A percentile compares a stretch with the other conserved stretches of the same genome.
phyloP scores from a whole-genome alignment of 2,113 vertebrate species.

The Mixornis gularis region DNA sequence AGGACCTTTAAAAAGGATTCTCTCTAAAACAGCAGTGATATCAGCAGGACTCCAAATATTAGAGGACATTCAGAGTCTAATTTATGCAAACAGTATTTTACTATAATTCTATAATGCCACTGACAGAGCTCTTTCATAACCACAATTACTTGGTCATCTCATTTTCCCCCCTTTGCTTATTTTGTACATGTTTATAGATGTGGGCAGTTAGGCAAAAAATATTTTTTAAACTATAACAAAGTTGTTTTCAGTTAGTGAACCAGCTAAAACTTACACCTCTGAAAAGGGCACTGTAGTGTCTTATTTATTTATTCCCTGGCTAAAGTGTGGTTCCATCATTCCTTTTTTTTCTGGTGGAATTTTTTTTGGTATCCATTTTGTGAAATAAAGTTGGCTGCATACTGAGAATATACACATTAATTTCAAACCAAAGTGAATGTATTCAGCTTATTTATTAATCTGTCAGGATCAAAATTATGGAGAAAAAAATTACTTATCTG shows the following conservation, averaged over 20 bases:
- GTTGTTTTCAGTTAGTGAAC: not conserved
- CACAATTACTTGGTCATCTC: not conserved
- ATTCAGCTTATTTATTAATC: not conserved
- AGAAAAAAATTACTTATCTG: not conserved
- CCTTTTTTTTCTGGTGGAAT: not conserved
- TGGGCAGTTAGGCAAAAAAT: not conserved
- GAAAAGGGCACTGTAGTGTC: not conserved
- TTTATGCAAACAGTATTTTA: not conserved
- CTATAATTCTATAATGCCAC: not conserved
- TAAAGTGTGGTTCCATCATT: not conserved
- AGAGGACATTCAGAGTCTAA: not conserved
- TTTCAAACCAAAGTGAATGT: not conserved
- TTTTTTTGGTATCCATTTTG: not conserved
- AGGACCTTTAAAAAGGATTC: not conserved
- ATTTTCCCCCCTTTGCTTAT: not conserved
- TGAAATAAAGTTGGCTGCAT: not conserved
- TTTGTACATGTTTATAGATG: constrained; percentile 6
- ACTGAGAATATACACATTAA: not conserved
- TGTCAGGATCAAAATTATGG: not conserved
- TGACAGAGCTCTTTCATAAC: not conserved
- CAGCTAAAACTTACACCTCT: not conserved
- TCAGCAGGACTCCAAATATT: not conserved
- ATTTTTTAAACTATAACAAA: not conserved
- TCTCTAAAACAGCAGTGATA: not conserved
- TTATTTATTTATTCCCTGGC: constrained; percentile 3